Conservation (phyloP, 1,140 invertebrate genomes). For the Sminthurides bifidus region DNA sequence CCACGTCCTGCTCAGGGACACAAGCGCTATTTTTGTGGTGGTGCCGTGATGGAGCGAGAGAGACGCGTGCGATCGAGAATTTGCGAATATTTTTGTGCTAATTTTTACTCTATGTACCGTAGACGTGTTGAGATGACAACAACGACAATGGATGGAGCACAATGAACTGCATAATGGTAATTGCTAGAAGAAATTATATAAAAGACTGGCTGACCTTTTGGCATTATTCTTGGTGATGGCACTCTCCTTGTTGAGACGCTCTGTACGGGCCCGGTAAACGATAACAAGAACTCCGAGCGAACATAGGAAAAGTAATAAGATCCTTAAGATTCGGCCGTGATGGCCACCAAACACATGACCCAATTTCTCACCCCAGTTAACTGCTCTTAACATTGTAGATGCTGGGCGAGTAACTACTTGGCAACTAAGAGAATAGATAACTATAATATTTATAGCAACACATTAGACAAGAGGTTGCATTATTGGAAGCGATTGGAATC, state of each 20-base stretch:
- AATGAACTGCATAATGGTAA: neutral
- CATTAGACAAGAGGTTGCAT: no score
- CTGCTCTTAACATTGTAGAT: slow-evolving; percentile 22
- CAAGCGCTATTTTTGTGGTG: no score
- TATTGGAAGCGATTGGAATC: no score
- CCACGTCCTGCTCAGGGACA: no score
- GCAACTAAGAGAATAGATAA: no score
- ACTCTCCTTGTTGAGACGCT: slow-evolving; percentile 25
- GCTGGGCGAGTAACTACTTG: slow-evolving; percentile 8
- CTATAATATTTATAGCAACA: no score
- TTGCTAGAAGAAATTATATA: neutral
- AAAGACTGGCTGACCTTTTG: slow-evolving; percentile 17
- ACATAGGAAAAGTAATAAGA: slow-evolving; percentile 27
- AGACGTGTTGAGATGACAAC: no score
- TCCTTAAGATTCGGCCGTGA: slow-evolving; percentile 24
- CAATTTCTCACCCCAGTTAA: slow-evolving; percentile 33
- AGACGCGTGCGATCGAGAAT: no score
- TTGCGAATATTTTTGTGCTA: no score
- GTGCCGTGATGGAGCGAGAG: no score
- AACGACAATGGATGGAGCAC: no score
- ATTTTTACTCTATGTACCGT: no score
- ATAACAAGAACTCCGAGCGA: slow-evolving; percentile 24
- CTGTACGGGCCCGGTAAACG: slow-evolving; percentile 25
- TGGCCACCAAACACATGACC: slow-evolving; percentile 30
- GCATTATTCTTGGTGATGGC: slow-evolving; percentile 15